phyloP scores from a whole-genome alignment of 2,888 invertebrate species.

The Xanthorhoe designata region DNA sequence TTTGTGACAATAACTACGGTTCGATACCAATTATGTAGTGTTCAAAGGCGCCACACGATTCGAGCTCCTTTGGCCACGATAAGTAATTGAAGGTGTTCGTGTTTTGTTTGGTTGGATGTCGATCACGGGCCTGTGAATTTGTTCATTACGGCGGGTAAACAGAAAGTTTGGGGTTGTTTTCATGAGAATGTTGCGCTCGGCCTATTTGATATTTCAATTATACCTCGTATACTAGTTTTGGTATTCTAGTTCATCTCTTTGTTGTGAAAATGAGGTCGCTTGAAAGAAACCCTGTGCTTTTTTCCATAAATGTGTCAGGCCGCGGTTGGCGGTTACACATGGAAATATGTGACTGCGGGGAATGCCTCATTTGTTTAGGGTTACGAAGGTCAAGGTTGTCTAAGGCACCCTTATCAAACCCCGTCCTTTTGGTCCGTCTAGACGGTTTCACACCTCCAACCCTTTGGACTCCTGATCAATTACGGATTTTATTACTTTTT shows the following conservation, averaged over 20 bases:
- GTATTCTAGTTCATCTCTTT: slow-evolving; percentile 22
- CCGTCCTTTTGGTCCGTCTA: slow-evolving; percentile 82
- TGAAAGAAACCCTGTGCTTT: slow-evolving; percentile 15
- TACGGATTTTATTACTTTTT: slow-evolving; percentile 63
- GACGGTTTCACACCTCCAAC: slow-evolving; percentile 81
- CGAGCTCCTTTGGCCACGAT: slow-evolving; percentile 62
- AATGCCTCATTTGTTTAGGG: slow-evolving; percentile 79
- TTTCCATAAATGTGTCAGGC: slow-evolving; percentile 25
- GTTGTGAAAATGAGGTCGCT: slow-evolving; percentile 21
- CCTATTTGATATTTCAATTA: slow-evolving; percentile 42
- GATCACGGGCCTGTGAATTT: slow-evolving; percentile 66
- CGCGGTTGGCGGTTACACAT: slow-evolving; percentile 39
- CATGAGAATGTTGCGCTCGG: slow-evolving; percentile 47
- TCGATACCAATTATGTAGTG: slow-evolving; percentile 65
- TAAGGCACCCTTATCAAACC: slow-evolving; percentile 80
- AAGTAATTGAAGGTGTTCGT: slow-evolving; percentile 70
- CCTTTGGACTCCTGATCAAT: slow-evolving; percentile 75
- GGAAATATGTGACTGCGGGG: slow-evolving; percentile 59
- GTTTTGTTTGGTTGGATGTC: slow-evolving; percentile 68
- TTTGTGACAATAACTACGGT: slow-evolving; percentile 51
- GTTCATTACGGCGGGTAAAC: slow-evolving; percentile 62
- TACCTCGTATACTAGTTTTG: slow-evolving; percentile 18
- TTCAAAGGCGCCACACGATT: slow-evolving; percentile 60
- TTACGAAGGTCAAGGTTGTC: slow-evolving; percentile 81
- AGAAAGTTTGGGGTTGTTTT: slow-evolving; percentile 57